Base-by-base conservation (phyloP, 2,888 invertebrate genomes). In the Erebia aethiops region DNA sequence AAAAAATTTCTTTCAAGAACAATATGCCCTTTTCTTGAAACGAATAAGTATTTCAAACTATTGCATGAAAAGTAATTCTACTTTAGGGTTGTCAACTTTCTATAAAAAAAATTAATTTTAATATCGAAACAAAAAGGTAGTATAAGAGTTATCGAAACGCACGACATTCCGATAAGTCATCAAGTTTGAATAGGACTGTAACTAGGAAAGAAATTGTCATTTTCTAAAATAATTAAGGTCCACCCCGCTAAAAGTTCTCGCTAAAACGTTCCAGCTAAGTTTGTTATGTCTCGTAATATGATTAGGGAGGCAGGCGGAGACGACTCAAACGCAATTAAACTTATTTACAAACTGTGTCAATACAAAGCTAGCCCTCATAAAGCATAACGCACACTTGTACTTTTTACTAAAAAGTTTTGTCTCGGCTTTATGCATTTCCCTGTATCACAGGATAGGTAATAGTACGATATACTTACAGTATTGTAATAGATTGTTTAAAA, bases 281-380 rank as follows among this genome's bases (percentile, higher is more conserved):
- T 16, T 61, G 46, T 61, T 43, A 61, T 13, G 61, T 43, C 46
- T 61, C 61, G 61, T 61, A 61, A 61, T 43, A 18, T n/a, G 61
- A 61, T 61, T 61, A 13, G 35, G 16, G n/a, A n/a, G n/a, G 35
- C 58, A 41, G 54, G 18, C 54, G 18, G 46, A 46, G 61, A n/a
- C 41, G 14, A 21, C 62, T 62, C 60, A 49, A 62, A 62, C 62
- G 62, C 62, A 62, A 62, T 62, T 62, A 62, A 62, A 62, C 62
- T 62, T 62, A 49, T 62, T 62, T 62, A 26, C 62, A 62, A 62
- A 62, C 62, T 62, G 46, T 62, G 62, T 21, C 62, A 62, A 49
- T 62, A 62, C 49, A 62, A 62, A 62, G 21, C 62, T 61, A 43
- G 43, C 43, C 43, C 43, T 61, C 18, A 16, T 61, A 61, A 61